Evolutionary conservation across 1,140 invertebrate species (phyloP).

Genomic region (Eueides isabella): DNA sequence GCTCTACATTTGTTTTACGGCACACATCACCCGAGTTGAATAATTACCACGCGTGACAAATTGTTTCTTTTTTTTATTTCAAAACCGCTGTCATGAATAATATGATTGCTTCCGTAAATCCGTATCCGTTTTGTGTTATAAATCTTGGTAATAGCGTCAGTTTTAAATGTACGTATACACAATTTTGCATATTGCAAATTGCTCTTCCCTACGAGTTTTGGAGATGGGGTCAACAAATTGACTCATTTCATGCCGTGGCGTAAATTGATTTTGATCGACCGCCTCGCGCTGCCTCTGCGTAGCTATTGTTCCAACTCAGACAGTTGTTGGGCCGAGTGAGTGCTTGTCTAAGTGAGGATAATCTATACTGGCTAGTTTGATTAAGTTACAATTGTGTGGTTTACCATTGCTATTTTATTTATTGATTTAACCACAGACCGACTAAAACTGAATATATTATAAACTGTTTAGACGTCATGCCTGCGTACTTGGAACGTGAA

Average conservation of each 20-base stretch:
- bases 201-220: neutral
- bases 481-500: neutral
- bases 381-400: conserved; percentile 3
- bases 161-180: neutral
- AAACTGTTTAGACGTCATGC: neutral
- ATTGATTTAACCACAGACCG: neutral
- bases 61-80: no score
- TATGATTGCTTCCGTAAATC: neutral
- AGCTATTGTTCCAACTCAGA: conserved; percentile 11
- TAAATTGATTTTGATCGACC: conserved; percentile 25
- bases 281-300: neutral
- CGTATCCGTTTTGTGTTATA: neutral
- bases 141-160: neutral
- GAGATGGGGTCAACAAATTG: neutral
- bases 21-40: neutral
- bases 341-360: conserved; percentile 12
- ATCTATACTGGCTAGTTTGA: conserved; percentile 10
- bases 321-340: neutral
- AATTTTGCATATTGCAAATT: conserved; percentile 1
- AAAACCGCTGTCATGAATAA: neutral
- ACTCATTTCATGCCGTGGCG: conserved; percentile 1
- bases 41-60: neutral
- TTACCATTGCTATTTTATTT: conserved; percentile 5
- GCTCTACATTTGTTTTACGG: neutral
- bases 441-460: conserved; percentile 15